Conservation (phyloP, 1,140 invertebrate genomes). For the Drosophila willistoni region DNA sequence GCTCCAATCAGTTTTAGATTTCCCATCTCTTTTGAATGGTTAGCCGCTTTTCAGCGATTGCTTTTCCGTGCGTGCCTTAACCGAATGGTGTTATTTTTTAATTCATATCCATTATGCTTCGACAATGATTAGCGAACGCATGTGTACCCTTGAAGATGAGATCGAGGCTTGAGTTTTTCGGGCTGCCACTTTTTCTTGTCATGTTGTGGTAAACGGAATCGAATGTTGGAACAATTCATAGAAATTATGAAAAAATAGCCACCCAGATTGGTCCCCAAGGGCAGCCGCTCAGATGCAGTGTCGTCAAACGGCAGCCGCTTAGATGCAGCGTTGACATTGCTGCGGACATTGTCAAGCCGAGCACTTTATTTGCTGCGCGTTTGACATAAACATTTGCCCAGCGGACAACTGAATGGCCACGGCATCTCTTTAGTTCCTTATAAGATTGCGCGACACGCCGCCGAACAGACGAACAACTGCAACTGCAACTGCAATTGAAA, state of each 20-base stretch:
- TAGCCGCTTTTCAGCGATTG: slow-evolving; percentile 56
- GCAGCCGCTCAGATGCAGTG: slow-evolving; percentile 30
- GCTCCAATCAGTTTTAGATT: slow-evolving; percentile 58
- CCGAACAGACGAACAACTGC: slow-evolving; percentile 27
- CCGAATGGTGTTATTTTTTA: slow-evolving; percentile 62
- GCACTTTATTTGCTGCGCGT: slow-evolving; percentile 79
- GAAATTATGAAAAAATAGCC: slow-evolving; percentile 76
- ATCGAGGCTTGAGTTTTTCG: neutral
- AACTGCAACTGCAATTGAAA: slow-evolving; percentile 9
- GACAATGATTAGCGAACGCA: slow-evolving; percentile 21
- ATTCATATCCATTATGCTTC: slow-evolving; percentile 42
- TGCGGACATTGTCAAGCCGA: slow-evolving; percentile 76
- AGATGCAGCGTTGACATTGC: slow-evolving; percentile 63
- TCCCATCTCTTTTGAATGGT: slow-evolving; percentile 40
- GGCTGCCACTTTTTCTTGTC: slow-evolving; percentile 19
- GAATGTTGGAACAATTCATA: slow-evolving; percentile 63
- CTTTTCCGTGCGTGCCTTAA: slow-evolving; percentile 54
- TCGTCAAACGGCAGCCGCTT: slow-evolving; percentile 37
- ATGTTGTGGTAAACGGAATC: slow-evolving; percentile 9
- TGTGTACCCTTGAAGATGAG: neutral
- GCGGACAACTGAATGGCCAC: slow-evolving; percentile 77
- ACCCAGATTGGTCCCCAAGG: slow-evolving; percentile 80
- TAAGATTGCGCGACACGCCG: slow-evolving; percentile 70
- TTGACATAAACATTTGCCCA: slow-evolving; percentile 81
- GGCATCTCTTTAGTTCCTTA: slow-evolving; percentile 76